These are phyloP conservation scores for Thysanoteuthis rhombus DNA, from an alignment of 2,888 invertebrate genomes.

Conservation along the genomic window DNA sequence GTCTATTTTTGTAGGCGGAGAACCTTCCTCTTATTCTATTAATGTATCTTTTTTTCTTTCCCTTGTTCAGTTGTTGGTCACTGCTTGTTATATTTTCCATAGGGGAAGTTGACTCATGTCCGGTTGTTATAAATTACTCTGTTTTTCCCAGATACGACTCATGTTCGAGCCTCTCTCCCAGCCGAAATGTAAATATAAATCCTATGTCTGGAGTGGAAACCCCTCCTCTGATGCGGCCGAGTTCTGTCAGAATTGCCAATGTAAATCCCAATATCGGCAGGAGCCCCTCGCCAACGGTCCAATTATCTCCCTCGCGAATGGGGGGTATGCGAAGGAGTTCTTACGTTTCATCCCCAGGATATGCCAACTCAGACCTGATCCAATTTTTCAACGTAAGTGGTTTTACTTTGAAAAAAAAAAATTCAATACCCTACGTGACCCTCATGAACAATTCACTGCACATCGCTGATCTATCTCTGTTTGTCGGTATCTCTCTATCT, in stretches of 20 bases:
- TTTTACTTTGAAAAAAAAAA: too few relatives aligned
- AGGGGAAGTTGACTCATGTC: too few relatives aligned
- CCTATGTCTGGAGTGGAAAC: constrained; percentile 17
- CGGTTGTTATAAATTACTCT: too few relatives aligned
- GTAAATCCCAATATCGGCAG: neutral
- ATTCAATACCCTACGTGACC: too few relatives aligned
- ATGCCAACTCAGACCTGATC: neutral
- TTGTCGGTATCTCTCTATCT: too few relatives aligned
- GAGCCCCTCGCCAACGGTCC: neutral
- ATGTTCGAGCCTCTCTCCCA: neutral
- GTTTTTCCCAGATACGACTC: neutral
- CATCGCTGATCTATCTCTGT: too few relatives aligned
- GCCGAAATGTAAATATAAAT: neutral
- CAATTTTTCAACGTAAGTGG: neutral
- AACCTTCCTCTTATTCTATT: too few relatives aligned
- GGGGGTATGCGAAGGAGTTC: neutral
- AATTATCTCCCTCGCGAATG: neutral
- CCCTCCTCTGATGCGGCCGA: neutral
- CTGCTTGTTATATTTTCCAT: too few relatives aligned
- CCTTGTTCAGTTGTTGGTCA: too few relatives aligned
- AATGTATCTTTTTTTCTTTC: too few relatives aligned
- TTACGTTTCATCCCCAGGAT: neutral
- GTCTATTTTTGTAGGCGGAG: too few relatives aligned
- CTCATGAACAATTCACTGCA: too few relatives aligned
- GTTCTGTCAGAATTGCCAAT: neutral